These are phyloP conservation scores for Etheostoma perlongum DNA, from an alignment of 2,797 vertebrate genomes.

Conservation along the genomic window DNA sequence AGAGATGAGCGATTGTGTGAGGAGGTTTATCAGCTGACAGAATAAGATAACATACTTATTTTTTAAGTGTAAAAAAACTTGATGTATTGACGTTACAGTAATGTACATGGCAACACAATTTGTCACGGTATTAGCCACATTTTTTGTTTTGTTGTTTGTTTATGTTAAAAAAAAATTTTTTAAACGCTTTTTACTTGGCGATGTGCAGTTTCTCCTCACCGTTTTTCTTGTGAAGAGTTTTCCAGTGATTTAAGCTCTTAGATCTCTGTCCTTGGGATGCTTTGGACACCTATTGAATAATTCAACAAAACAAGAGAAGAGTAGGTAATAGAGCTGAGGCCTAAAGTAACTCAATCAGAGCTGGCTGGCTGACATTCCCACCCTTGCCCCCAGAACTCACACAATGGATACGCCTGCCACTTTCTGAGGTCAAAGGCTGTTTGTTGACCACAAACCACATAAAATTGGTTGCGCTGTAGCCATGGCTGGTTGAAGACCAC, in stretches of 20 bases:
- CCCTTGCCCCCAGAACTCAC: slow-evolving; percentile 63
- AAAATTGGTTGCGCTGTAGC: slow-evolving; percentile 66
- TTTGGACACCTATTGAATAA: slow-evolving; percentile 82
- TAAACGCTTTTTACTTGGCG: background rate
- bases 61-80: background rate
- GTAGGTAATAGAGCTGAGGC: slow-evolving; percentile 65
- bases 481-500: slow-evolving; percentile 61
- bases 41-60: background rate
- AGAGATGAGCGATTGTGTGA: slow-evolving; percentile 22
- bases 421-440: slow-evolving; percentile 79
- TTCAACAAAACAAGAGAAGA: slow-evolving; percentile 81
- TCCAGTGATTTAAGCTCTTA: slow-evolving; percentile 51
- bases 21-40: background rate
- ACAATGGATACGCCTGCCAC: slow-evolving; percentile 58
- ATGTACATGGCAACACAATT: too few species aligned
- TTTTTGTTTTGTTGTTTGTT: background rate
- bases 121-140: too few species aligned
- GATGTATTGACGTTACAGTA: too few species aligned
- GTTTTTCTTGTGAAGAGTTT: background rate
- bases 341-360: slow-evolving; percentile 82
- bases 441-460: slow-evolving; percentile 85
- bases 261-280: slow-evolving; percentile 57
- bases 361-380: slow-evolving; percentile 61
- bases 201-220: background rate
- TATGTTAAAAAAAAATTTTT: background rate